A percentile compares a stretch with the other conserved stretches of the same genome.
Conservation (phyloP, 2,888 invertebrate genomes). For the Agrenia bidenticulata region DNA sequence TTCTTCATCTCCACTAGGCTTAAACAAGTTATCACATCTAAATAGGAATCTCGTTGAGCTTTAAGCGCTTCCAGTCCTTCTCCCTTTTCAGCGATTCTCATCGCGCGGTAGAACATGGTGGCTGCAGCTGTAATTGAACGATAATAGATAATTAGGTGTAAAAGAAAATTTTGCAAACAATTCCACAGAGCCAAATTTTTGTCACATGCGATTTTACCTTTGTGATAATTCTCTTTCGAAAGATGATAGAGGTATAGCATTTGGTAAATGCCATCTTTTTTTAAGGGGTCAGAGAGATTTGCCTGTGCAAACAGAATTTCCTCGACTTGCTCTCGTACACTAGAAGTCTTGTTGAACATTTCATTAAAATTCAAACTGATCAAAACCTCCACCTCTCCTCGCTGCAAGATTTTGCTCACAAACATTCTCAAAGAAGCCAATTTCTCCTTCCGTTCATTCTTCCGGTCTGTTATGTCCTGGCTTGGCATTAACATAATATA, state of each 20-base stretch:
- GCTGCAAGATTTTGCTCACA: constrained; percentile 39
- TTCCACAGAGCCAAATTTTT: background rate
- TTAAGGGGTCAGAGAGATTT: constrained; percentile 48
- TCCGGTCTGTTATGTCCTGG: constrained; percentile 18
- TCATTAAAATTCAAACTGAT: constrained; percentile 41
- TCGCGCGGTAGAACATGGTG: constrained; percentile 46
- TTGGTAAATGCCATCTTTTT: constrained; percentile 48
- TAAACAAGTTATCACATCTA: constrained; percentile 50
- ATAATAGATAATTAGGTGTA: too few relatives aligned
- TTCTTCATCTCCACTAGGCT: constrained; percentile 36
- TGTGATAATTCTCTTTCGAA: constrained; percentile 45
- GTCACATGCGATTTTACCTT: constrained; percentile 29
- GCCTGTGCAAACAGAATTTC: constrained; percentile 49
- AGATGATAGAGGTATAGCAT: constrained; percentile 51
- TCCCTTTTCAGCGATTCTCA: constrained; percentile 49
- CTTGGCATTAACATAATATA: constrained; percentile 41
- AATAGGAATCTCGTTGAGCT: constrained; percentile 45
- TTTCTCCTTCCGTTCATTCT: constrained; percentile 42
- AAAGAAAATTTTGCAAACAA: too few relatives aligned
- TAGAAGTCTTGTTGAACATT: constrained; percentile 38
- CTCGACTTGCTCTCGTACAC: constrained; percentile 48
- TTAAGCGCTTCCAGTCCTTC: constrained; percentile 42
- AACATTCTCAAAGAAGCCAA: constrained; percentile 48
- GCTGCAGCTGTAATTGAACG: constrained; percentile 34
- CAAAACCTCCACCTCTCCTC: constrained; percentile 46